These are phyloP conservation scores for Taenioides sp. DNA, from an alignment of 2,797 vertebrate species.

Conservation along the genomic window DNA sequence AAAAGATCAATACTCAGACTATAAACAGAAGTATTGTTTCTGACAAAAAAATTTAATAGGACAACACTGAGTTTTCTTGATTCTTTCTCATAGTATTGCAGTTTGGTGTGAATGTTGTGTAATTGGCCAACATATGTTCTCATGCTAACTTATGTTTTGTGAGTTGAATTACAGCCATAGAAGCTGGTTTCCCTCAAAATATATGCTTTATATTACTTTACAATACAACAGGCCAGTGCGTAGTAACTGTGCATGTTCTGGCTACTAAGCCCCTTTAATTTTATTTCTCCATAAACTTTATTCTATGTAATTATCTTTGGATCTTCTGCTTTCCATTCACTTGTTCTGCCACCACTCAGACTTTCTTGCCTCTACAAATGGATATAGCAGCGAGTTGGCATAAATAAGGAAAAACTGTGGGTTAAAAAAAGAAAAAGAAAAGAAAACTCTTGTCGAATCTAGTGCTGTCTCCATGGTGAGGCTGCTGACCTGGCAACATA, in stretches of 20 bases:
- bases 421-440: not conserved
- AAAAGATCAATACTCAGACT: not conserved
- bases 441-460: constrained; percentile 29
- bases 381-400: constrained; percentile 44
- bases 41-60: no score
- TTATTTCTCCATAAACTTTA: constrained; percentile 46
- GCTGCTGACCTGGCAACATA: constrained; percentile 71
- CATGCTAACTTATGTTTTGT: no score
- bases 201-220: not conserved
- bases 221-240: constrained; percentile 13
- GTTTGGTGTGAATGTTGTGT: not conserved
- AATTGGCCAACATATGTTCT: not conserved
- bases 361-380: constrained; percentile 21
- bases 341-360: constrained; percentile 34
- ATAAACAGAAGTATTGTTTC: no score
- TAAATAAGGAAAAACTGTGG: constrained; percentile 3
- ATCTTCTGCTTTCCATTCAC: constrained; percentile 32
- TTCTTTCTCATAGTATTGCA: no score
- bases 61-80: no score
- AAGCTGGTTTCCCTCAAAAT: not conserved
- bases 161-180: not conserved
- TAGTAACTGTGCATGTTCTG: constrained; percentile 10
- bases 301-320: constrained; percentile 52
- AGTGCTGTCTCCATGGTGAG: constrained; percentile 73
- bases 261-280: constrained; percentile 46